These are phyloP conservation scores for Agonopterix heracliana DNA, from an alignment of 2,888 invertebrate species.

Conservation along the genomic window DNA sequence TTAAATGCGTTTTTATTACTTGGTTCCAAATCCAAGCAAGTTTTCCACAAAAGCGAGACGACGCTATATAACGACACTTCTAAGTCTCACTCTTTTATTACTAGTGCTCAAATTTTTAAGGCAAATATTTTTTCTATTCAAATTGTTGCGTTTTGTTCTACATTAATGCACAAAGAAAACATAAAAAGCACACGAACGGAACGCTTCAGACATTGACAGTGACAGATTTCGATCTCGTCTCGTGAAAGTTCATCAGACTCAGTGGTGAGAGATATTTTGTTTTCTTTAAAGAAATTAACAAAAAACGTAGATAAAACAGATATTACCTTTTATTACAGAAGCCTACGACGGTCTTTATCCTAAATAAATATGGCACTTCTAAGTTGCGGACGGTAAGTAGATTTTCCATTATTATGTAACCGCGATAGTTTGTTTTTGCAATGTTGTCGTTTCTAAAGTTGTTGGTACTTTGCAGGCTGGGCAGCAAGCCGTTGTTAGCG, in stretches of 20 bases:
- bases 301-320: not conserved
- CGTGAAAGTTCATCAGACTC: constrained; percentile 36
- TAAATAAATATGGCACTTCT: constrained; percentile 52
- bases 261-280: constrained; percentile 35
- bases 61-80: no score
- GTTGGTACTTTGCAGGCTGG: constrained; percentile 43
- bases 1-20: not conserved
- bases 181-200: not conserved
- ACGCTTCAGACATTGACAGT: not conserved
- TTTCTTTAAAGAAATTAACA: constrained; percentile 16
- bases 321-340: constrained; percentile 33
- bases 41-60: no score
- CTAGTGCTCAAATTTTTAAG: no score
- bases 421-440: constrained; percentile 25
- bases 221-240: not conserved
- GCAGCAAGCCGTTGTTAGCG: constrained; percentile 44
- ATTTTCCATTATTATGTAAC: constrained; percentile 56
- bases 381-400: constrained; percentile 55
- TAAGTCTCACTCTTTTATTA: no score
- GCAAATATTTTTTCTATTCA: not conserved
- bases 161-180: not conserved
- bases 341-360: constrained; percentile 33
- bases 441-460: constrained; percentile 14
- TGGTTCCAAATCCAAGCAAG: no score
- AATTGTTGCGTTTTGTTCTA: not conserved